These are phyloP conservation scores for Lasioglossum figueresi DNA, from an alignment of 2,888 invertebrate genomes.

Conservation along the genomic window DNA sequence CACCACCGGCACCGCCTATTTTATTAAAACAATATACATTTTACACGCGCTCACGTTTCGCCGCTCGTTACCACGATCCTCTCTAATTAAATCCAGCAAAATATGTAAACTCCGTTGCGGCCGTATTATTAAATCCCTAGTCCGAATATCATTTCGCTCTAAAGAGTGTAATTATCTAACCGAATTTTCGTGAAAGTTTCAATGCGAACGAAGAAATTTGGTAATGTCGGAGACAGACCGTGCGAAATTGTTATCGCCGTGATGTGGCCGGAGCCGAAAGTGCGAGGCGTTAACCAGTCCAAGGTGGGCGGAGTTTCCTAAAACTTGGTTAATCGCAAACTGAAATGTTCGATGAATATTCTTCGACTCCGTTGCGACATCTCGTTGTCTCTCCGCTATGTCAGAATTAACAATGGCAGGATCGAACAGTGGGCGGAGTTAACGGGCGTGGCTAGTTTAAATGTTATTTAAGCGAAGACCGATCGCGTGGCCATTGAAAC, in stretches of 20 bases:
- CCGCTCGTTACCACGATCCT: background rate
- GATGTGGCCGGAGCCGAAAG: background rate
- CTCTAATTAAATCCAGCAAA: conserved; percentile 9
- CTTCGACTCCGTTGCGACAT: background rate
- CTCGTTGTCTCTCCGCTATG: background rate
- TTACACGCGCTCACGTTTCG: background rate
- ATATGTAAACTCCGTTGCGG: background rate
- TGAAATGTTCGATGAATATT: background rate
- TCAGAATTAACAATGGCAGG: background rate
- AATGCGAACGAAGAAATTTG: background rate
- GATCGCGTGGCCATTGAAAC: background rate
- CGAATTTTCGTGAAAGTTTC: background rate
- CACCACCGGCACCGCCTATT: background rate
- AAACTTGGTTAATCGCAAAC: background rate
- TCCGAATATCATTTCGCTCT: background rate
- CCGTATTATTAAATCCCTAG: background rate
- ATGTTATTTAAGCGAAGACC: background rate
- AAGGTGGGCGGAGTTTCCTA: background rate
- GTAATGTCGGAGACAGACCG: background rate
- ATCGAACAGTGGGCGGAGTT: background rate
- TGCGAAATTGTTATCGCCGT: background rate
- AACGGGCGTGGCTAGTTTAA: background rate
- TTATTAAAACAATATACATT: background rate
- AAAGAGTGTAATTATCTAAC: background rate
- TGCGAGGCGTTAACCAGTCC: background rate